Evolutionary conservation across 2,797 vertebrate species (phyloP).

Genomic region (Alfaro cultratus): DNA sequence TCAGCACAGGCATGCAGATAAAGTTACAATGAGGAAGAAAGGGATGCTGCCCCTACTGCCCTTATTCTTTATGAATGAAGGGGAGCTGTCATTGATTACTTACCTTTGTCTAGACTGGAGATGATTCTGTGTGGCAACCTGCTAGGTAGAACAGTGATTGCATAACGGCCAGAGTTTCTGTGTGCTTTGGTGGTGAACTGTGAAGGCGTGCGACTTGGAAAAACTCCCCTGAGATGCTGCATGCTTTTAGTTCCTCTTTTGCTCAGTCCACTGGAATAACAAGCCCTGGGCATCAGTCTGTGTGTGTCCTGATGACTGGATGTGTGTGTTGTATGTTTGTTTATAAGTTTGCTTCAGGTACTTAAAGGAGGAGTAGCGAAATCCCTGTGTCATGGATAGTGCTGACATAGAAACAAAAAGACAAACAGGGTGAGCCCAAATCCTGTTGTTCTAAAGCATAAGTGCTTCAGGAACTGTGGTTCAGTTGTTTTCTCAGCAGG

Average conservation of each 20-base stretch:
- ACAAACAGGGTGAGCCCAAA: neutral
- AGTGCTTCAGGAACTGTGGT: slow-evolving; percentile 44
- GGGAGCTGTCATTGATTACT: slow-evolving; percentile 81
- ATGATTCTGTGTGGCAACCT: slow-evolving; percentile 78
- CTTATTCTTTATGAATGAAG: slow-evolving; percentile 79
- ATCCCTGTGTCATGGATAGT: slow-evolving; percentile 30
- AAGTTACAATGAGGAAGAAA: slow-evolving; percentile 62
- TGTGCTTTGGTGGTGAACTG: slow-evolving; percentile 83
- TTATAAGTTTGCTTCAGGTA: slow-evolving; percentile 47
- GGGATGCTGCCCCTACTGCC: slow-evolving; percentile 48
- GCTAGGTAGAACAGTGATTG: slow-evolving; percentile 73
- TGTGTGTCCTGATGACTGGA: slow-evolving; percentile 57
- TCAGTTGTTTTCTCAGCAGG: neutral
- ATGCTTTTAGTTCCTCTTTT: slow-evolving; percentile 86
- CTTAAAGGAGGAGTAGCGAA: slow-evolving; percentile 41
- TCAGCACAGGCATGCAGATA: slow-evolving; percentile 47
- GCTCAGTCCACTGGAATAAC: slow-evolving; percentile 83
- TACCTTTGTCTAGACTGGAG: slow-evolving; percentile 79
- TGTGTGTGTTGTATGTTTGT: slow-evolving; percentile 43
- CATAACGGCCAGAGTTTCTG: slow-evolving; percentile 78
- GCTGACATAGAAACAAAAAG: slow-evolving; percentile 23
- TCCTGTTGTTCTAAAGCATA: slow-evolving; percentile 1
- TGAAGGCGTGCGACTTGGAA: slow-evolving; percentile 86
- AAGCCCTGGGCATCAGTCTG: slow-evolving; percentile 71
- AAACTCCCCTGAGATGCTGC: slow-evolving; percentile 75